Base-by-base conservation (phyloP, 2,797 vertebrate genomes). In the Spatula versicolor region DNA sequence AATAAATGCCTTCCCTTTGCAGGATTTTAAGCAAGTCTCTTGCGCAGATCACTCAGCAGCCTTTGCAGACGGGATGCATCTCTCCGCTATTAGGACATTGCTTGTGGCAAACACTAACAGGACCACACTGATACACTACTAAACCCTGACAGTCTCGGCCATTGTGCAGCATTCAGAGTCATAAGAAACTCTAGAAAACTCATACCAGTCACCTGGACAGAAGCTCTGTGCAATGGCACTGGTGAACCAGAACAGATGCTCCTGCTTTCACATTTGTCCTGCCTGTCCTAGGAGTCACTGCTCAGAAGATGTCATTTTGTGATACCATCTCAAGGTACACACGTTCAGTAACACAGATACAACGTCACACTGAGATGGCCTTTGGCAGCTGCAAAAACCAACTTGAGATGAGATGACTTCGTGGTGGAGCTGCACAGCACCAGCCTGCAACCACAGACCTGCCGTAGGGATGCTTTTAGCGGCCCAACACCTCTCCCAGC, bases 391-490 rank as follows among this genome's bases (percentile, higher is more conserved):
- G 58, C 45, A 82, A 31, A 68, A 76, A 59, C 28, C 7, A 62
- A 55, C 59, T 46, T 1, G 9, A 76, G 63, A 37, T 10, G 52
- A 71, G 80, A 73, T 35, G 46, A 48, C 46, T 7, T 1, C 0
- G 0, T 43, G 60, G 33, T 77, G 54, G 39, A 17, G 22, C 20
- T n/a, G 55, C 37, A 11, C 0, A 31, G 45, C 1, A 43, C 54
- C 68, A 75, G 69, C 79, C 87, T 1, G 1, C 55, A 88, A 62
- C 13, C 62, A 56, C 0, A 3, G 14, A 13, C 22, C 55, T 73
- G 56, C 77, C 20, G 2, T 1, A 4, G 46, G 9, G 46, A 72
- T 6, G 66, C 33, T 69, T 26, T 15, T 17, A 64, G 39, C 31
- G 16, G 13, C 60, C 68, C 60, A 28, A 23, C 3, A 18, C 26